Percentiles rank a stretch among this genome's conserved stretches.
phyloP scores from a whole-genome alignment of 2,113 vertebrate species.

The Lasiurus borealis region DNA sequence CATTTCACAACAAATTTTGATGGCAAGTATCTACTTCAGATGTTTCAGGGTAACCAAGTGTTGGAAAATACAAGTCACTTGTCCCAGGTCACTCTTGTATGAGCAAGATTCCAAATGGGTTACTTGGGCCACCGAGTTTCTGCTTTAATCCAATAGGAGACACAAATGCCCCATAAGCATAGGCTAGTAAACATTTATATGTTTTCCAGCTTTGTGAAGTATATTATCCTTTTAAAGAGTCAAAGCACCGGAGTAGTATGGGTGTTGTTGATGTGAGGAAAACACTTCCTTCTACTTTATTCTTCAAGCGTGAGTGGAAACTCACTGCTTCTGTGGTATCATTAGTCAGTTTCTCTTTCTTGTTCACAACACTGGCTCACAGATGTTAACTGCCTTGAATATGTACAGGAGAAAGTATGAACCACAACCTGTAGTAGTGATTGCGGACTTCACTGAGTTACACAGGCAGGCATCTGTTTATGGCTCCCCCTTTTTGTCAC shows the following conservation, averaged over 20 bases:
- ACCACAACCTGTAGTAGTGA: background rate
- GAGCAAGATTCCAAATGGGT: background rate
- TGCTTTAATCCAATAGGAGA: background rate
- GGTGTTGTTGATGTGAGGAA: background rate
- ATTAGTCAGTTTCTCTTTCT: background rate
- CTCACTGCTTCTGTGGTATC: background rate
- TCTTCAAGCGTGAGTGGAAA: conserved; percentile 42
- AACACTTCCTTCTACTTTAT: conserved; percentile 27
- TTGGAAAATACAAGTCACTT: background rate
- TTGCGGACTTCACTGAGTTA: background rate
- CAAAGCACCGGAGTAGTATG: background rate
- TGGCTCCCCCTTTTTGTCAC: background rate
- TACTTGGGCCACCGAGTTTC: background rate
- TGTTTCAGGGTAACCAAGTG: background rate
- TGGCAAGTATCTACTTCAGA: background rate
- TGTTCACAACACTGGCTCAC: background rate
- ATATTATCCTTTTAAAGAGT: background rate
- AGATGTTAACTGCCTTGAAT: conserved; percentile 7
- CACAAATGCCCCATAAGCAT: background rate
- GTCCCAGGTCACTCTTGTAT: background rate
- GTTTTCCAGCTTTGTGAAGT: background rate
- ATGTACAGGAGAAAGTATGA: background rate
- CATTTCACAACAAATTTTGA: background rate
- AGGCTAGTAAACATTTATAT: background rate
- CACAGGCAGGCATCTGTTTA: background rate